Base-by-base conservation (phyloP, 1,140 invertebrate genomes). In the Atta colombica region DNA sequence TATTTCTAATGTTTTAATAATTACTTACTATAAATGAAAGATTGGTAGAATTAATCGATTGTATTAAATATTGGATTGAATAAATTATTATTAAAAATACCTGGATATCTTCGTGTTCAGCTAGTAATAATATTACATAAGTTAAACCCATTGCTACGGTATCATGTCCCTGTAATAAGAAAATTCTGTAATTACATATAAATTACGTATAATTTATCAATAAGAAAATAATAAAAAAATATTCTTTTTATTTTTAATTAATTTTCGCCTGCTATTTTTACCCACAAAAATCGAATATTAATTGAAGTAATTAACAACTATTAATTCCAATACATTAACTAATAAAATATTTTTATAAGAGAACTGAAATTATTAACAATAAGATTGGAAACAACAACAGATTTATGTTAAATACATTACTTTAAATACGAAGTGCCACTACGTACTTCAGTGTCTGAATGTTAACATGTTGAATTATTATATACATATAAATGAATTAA, bases 71-170 rank as follows among this genome's bases (percentile, higher is more conserved):
- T 31, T 8, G 7, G 7, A 1, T 65, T 35, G 7, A 65, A 35
- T 65, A 65, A 65, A n/a, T 65, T 35, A 35, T 65, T 35, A 39
- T 53, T 58, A 16, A 75, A 71, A 68, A 66, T 87, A 96, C 96
- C 94, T 98, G 97, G 49, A 96, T 93, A 65, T 96, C 95, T 4
- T 95, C 96, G 91, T 97, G 94, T 90, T 96, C 95, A 3, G 97
- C 97, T n/a, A 96, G 91, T 90, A 96, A 96, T 10, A 97, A 91
- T 69, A 69, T 69, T 1, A 96, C 93, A 93, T 96, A 97, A 61
- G 94, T 95, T 16, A 97, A 93, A 16, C 94, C 96, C 60, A 96
- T 95, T 25, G 96, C 96, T 5, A 97, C 97, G 25, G 98, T 98
- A 91, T 98, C 98, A 91, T 98, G 97, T 0, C 94, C 94, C 93